These are phyloP conservation scores for Callosobruchus maculatus DNA, from an alignment of 2,888 invertebrate genomes.

Conservation along the genomic window DNA sequence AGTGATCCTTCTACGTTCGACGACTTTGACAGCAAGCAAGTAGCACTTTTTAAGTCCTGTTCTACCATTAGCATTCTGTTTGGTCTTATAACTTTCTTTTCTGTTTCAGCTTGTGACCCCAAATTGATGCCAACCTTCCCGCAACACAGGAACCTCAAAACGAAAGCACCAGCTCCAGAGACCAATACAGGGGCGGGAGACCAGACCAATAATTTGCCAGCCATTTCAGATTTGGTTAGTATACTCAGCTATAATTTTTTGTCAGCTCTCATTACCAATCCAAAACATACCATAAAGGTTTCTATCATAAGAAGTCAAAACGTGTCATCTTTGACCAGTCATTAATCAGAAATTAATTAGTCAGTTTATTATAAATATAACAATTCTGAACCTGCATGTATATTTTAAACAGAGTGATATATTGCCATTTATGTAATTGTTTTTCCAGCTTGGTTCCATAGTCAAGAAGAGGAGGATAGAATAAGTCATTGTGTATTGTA, in stretches of 20 bases:
- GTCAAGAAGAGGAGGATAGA: slow-evolving; percentile 78
- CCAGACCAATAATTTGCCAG: slow-evolving; percentile 72
- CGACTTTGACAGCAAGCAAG: neutral
- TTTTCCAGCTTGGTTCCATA: slow-evolving; percentile 66
- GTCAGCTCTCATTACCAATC: neutral
- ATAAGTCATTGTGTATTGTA: slow-evolving; percentile 43
- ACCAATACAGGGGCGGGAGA: slow-evolving; percentile 62
- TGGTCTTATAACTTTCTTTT: too few relatives aligned
- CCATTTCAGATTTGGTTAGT: slow-evolving; percentile 73
- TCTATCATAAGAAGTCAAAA: too few relatives aligned
- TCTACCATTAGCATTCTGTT: too few relatives aligned
- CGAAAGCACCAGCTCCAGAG: slow-evolving; percentile 42
- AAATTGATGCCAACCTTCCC: slow-evolving; percentile 98
- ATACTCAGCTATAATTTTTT: neutral
- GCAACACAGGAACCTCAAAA: slow-evolving; percentile 84
- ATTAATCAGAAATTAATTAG: too few relatives aligned
- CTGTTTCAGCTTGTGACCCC: slow-evolving; percentile 80
- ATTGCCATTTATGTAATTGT: neutral
- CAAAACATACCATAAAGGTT: too few relatives aligned
- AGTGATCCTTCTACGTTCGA: neutral
- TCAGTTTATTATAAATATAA: slow-evolving; percentile 10
- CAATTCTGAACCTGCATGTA: too few relatives aligned
- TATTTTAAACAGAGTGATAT: neutral
- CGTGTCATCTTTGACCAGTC: too few relatives aligned
- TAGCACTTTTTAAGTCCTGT: neutral